Evolutionary conservation across 2,113 vertebrate species (phyloP).

Genomic region (Odontesthes bonariensis): DNA sequence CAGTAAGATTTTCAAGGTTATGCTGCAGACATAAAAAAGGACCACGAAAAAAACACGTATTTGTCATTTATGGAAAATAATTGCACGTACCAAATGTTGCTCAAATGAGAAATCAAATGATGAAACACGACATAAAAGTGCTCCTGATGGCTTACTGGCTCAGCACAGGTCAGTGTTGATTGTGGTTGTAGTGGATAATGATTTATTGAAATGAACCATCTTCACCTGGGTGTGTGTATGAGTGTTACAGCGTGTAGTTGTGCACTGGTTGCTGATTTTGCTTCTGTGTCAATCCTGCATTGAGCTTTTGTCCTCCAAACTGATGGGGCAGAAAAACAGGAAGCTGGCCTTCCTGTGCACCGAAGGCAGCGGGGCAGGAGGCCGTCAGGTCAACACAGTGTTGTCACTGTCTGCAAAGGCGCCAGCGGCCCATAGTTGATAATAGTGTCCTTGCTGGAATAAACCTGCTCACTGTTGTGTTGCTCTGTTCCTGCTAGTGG

Average conservation of each 20-base stretch:
- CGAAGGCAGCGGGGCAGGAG: conserved; percentile 57
- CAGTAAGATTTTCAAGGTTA: too few relatives aligned
- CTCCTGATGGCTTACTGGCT: not conserved
- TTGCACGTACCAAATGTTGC: not conserved
- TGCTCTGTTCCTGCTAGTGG: not conserved
- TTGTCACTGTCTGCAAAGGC: conserved; percentile 21
- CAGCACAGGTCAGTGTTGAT: not conserved
- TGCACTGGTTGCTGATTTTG: conserved; percentile 36
- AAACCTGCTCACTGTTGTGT: conserved; percentile 3
- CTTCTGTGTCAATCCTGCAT: conserved; percentile 47
- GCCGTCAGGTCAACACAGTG: conserved; percentile 36
- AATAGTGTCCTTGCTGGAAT: conserved; percentile 35
- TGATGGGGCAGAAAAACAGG: conserved; percentile 81
- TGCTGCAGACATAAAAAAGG: too few relatives aligned
- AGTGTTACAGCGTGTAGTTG: conserved; percentile 4
- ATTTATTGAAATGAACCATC: conserved; percentile 15
- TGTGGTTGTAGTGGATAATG: conserved; percentile 10
- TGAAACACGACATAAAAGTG: not conserved
- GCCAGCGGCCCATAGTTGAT: conserved; percentile 11
- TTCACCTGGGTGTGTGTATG: not conserved
- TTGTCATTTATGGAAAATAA: too few relatives aligned
- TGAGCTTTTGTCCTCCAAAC: conserved; percentile 64
- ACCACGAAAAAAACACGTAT: too few relatives aligned
- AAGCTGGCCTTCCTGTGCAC: conserved; percentile 76
- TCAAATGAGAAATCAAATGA: not conserved